phyloP scores from a whole-genome alignment of 92 coral and sea anemone species.

The Epizoanthus illoricatus region DNA sequence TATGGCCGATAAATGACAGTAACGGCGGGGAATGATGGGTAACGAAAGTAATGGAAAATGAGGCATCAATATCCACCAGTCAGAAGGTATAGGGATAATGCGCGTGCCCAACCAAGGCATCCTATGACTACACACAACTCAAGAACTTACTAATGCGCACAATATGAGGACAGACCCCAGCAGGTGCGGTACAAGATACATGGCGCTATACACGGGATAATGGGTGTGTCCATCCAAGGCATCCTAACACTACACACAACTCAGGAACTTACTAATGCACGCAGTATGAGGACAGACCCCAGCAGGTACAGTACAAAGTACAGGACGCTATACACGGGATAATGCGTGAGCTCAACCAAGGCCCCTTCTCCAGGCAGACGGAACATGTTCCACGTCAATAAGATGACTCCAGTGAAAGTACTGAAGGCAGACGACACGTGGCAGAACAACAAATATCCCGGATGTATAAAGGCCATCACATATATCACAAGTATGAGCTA shows the following conservation, averaged over 20 bases:
- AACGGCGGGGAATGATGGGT: no score
- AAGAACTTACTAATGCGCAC: constrained; percentile 66
- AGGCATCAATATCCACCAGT: no score
- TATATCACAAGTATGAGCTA: constrained; percentile 55
- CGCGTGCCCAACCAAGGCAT: not conserved
- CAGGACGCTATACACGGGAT: constrained; percentile 41
- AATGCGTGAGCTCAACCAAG: constrained; percentile 34
- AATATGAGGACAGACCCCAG: constrained; percentile 48
- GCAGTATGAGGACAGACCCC: constrained; percentile 50
- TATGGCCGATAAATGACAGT: no score
- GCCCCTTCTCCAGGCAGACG: constrained; percentile 58
- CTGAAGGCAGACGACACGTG: constrained; percentile 58
- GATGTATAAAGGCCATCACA: constrained; percentile 60
- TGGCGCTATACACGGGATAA: constrained; percentile 35
- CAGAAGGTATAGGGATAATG: no score
- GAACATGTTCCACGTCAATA: constrained; percentile 60
- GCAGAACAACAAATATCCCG: constrained; percentile 74
- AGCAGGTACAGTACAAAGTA: constrained; percentile 52
- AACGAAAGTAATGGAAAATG: no score
- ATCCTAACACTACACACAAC: no score
- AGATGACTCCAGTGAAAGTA: constrained; percentile 52
- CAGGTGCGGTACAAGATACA: constrained; percentile 50
- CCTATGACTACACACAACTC: no score
- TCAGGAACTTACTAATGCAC: constrained; percentile 65
- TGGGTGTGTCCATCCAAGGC: constrained; percentile 37